A percentile compares a stretch with the other conserved stretches of the same genome.
phyloP scores from a whole-genome alignment of 2,113 vertebrate genomes.

The Lethenteron reissneri region DNA sequence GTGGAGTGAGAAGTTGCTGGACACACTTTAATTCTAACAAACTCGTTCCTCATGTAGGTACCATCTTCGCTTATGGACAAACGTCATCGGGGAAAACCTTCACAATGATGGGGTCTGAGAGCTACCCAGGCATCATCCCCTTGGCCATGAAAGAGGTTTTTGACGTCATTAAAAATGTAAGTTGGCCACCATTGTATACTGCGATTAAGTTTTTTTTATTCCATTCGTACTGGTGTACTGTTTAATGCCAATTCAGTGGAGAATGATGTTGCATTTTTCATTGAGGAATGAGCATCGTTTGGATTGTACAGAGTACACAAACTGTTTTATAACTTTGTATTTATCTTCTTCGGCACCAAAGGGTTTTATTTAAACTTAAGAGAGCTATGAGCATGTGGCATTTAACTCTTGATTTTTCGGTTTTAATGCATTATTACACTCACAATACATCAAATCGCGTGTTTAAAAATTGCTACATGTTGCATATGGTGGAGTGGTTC shows the following conservation, averaged over 20 bases:
- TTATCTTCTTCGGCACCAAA: neutral
- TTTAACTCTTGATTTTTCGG: too few relatives aligned
- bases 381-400: too few relatives aligned
- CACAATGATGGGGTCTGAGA: slow-evolving; percentile 65
- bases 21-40: too few relatives aligned
- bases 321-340: neutral
- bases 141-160: slow-evolving; percentile 71
- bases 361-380: too few relatives aligned
- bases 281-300: neutral
- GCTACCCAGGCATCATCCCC: slow-evolving; percentile 44
- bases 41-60: slow-evolving; percentile 27
- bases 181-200: slow-evolving; percentile 7
- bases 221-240: neutral
- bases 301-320: neutral
- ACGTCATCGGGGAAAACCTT: slow-evolving; percentile 89
- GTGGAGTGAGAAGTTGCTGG: too few relatives aligned
- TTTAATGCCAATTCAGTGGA: neutral
- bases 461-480: too few relatives aligned
- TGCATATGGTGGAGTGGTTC: too few relatives aligned
- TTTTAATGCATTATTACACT: too few relatives aligned
- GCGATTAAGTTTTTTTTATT: neutral
- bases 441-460: too few relatives aligned
- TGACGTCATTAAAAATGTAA: slow-evolving; percentile 52
- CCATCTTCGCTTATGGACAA: slow-evolving; percentile 89
- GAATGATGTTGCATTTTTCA: neutral